Evolutionary conservation across 2,113 vertebrate species (phyloP).

Genomic region (Nothoprocta perdicaria): DNA sequence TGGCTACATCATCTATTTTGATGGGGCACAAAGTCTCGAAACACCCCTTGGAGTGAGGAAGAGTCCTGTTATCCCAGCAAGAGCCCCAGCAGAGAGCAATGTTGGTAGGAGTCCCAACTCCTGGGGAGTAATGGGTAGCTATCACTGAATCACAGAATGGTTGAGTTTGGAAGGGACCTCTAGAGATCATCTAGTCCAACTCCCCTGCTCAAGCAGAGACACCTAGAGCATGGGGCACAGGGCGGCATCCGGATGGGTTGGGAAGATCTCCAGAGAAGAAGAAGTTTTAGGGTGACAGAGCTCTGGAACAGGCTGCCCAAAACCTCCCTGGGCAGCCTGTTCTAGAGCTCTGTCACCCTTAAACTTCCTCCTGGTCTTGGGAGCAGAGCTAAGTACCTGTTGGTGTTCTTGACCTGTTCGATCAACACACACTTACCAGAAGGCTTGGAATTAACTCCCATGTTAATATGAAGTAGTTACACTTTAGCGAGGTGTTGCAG

Average conservation of each 20-base stretch:
- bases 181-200: too few relatives aligned
- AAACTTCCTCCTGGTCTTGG: not conserved
- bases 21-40: not conserved
- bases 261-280: too few relatives aligned
- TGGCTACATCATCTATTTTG: not conserved
- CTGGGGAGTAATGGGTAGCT: too few relatives aligned
- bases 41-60: not conserved
- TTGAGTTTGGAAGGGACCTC: too few relatives aligned
- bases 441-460: not conserved
- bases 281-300: too few relatives aligned
- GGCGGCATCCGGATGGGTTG: too few relatives aligned
- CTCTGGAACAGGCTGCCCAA: too few relatives aligned
- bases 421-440: fast-evolving
- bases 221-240: too few relatives aligned
- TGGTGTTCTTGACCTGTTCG: not conserved
- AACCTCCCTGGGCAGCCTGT: too few relatives aligned
- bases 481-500: not conserved
- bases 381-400: not conserved
- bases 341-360: too few relatives aligned
- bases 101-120: not conserved
- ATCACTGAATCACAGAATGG: too few relatives aligned
- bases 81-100: not conserved
- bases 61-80: fast-evolving
- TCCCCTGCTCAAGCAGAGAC: too few relatives aligned
- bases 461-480: not conserved